phyloP scores from a whole-genome alignment of 2,797 vertebrate species.

The Staurois parvus region DNA sequence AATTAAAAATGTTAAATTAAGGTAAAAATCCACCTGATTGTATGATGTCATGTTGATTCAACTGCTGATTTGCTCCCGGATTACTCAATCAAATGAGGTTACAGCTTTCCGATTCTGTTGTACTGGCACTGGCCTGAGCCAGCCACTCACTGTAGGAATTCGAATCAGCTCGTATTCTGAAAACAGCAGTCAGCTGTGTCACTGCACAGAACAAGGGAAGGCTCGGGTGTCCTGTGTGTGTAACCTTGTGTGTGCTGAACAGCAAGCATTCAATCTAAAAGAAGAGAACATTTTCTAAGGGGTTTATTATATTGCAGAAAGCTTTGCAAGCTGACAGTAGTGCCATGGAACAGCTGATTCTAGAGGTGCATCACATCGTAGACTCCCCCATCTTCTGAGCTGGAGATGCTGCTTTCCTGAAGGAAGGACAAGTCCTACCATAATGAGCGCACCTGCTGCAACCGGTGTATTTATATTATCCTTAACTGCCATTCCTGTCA shows the following conservation, averaged over 20 bases:
- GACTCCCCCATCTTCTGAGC: not conserved
- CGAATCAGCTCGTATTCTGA: conserved; percentile 38
- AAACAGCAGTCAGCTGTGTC: conserved; percentile 47
- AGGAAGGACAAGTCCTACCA: conserved; percentile 11
- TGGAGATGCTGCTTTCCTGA: conserved; percentile 7
- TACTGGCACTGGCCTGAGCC: conserved; percentile 26
- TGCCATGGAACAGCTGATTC: not conserved
- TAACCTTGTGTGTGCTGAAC: conserved; percentile 37
- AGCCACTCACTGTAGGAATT: conserved; percentile 44
- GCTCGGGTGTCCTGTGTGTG: conserved; percentile 56
- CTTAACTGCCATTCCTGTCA: conserved; percentile 87
- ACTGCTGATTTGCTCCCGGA: not conserved
- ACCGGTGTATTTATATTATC: conserved; percentile 90
- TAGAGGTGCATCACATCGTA: not conserved
- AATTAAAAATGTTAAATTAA: not conserved
- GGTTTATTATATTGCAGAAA: not conserved
- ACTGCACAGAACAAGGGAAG: conserved; percentile 40
- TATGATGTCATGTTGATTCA: not conserved
- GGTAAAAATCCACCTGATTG: not conserved
- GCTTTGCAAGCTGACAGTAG: not conserved
- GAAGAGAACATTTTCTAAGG: not conserved
- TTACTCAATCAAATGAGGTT: conserved; percentile 10
- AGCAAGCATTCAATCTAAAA: not conserved
- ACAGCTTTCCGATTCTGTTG: conserved; percentile 8
- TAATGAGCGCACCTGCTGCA: conserved; percentile 88